Conservation (phyloP, 2,888 invertebrate genomes). For the Drosophila yooni region DNA sequence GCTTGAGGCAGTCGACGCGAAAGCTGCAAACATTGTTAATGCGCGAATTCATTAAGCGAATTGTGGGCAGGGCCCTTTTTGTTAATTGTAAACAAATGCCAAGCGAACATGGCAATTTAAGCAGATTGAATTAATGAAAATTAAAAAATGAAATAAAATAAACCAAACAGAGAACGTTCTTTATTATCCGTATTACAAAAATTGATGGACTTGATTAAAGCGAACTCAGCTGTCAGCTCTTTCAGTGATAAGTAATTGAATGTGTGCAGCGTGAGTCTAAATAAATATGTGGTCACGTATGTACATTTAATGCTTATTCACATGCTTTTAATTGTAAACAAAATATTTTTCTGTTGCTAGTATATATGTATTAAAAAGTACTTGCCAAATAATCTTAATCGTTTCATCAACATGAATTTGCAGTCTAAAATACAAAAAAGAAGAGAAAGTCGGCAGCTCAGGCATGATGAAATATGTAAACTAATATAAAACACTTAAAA, state of each 20-base stretch:
- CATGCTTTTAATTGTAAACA: neutral
- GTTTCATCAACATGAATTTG: neutral
- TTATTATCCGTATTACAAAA: conserved; percentile 1
- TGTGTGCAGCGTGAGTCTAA: neutral
- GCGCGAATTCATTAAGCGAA: conserved; percentile 75
- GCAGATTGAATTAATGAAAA: conserved; percentile 49
- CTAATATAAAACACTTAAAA: neutral
- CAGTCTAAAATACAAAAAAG: neutral
- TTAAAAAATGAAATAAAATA: conserved; percentile 17
- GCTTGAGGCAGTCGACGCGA: conserved; percentile 9
- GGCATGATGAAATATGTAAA: neutral
- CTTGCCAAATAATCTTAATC: neutral
- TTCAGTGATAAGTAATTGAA: neutral
- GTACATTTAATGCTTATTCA: neutral
- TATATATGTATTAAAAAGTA: too few relatives aligned
- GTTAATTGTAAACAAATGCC: conserved; percentile 65
- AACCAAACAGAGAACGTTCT: neutral
- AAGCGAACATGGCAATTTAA: conserved; percentile 46
- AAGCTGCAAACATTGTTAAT: conserved; percentile 57
- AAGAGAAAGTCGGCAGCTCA: neutral
- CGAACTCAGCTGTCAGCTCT: neutral
- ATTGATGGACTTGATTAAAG: conserved; percentile 13
- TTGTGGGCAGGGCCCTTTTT: conserved; percentile 40
- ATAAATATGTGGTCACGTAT: neutral
- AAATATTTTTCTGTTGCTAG: neutral